These are phyloP conservation scores for Heliconius cydno DNA, from an alignment of 2,888 invertebrate species.

Conservation along the genomic window DNA sequence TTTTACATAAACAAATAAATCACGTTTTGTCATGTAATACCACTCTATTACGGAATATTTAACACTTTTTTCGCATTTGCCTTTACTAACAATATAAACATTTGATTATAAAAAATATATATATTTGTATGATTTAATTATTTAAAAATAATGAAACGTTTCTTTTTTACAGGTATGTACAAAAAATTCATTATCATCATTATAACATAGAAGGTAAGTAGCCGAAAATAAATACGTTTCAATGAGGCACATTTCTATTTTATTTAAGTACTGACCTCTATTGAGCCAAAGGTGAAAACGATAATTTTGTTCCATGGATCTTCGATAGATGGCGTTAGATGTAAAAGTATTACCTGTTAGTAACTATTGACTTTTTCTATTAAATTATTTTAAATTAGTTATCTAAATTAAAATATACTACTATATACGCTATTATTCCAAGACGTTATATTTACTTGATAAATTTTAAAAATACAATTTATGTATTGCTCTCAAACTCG, in stretches of 20 bases:
- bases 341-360: neutral
- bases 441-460: neutral
- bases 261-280: slow-evolving; percentile 61
- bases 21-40: too few relatives aligned
- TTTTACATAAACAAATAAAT: too few relatives aligned
- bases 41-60: too few relatives aligned
- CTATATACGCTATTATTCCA: neutral
- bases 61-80: neutral
- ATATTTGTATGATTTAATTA: neutral
- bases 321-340: slow-evolving; percentile 60
- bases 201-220: slow-evolving; percentile 1
- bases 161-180: slow-evolving; percentile 64
- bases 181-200: slow-evolving; percentile 8
- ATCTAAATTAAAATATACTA: neutral
- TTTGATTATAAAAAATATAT: neutral
- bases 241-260: neutral
- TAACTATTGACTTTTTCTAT: neutral
- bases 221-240: neutral
- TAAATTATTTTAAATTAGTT: neutral
- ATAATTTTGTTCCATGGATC: slow-evolving; percentile 53
- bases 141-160: slow-evolving; percentile 2
- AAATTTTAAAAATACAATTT: neutral
- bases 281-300: slow-evolving; percentile 51
- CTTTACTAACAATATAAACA: neutral
- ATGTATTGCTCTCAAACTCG: neutral